Percentiles rank a stretch among this genome's conserved stretches.
phyloP scores from a whole-genome alignment of 2,797 vertebrate genomes.

The Taenioides sp. region DNA sequence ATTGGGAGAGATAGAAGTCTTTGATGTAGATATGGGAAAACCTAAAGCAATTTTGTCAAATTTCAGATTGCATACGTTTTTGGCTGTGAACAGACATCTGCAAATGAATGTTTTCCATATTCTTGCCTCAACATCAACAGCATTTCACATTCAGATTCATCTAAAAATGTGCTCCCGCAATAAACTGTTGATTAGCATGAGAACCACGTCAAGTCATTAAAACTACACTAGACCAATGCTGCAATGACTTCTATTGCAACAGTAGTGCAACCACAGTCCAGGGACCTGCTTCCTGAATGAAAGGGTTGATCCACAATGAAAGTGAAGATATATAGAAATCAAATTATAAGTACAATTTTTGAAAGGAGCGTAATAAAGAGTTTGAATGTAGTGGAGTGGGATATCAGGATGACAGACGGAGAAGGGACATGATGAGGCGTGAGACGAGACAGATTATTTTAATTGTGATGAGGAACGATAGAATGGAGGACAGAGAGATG shows the following conservation, averaged over 20 bases:
- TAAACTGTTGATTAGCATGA: constrained; percentile 21
- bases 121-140: background rate
- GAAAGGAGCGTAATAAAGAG: constrained; percentile 25
- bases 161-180: background rate
- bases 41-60: background rate
- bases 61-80: background rate
- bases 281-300: constrained; percentile 25
- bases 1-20: constrained; percentile 1
- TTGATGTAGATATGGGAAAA: constrained; percentile 3
- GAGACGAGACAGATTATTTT: constrained; percentile 33
- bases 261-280: constrained; percentile 29
- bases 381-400: constrained; percentile 40
- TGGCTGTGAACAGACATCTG: background rate
- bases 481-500: constrained; percentile 31
- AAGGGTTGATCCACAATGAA: constrained; percentile 31
- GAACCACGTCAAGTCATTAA: constrained; percentile 35
- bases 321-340: constrained; percentile 17
- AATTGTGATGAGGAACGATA: constrained; percentile 39
- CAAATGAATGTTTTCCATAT: background rate
- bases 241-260: constrained; percentile 31
- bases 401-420: constrained; percentile 49
- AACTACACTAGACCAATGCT: constrained; percentile 21
- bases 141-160: background rate
- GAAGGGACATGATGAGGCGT: constrained; percentile 34
- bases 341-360: constrained; percentile 23